Conservation (phyloP, 2,113 vertebrate genomes). For the Rhinoptilus africanus region DNA sequence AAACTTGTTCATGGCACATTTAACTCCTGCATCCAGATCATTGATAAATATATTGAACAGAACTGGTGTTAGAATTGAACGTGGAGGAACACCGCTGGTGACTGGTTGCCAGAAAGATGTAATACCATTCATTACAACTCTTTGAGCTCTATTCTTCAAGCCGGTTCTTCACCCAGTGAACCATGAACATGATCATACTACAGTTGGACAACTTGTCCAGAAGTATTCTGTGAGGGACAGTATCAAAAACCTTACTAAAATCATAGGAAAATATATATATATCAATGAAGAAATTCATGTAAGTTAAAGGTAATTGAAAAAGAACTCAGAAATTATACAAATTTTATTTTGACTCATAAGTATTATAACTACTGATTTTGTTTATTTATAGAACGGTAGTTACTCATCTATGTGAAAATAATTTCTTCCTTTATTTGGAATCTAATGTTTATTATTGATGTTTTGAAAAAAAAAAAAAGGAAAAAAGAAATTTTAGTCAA, state of each 20-base stretch:
- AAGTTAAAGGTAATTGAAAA: neutral
- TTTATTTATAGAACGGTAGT: neutral
- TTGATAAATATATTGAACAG: neutral
- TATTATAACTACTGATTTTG: neutral
- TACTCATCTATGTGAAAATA: neutral
- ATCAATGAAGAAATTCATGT: neutral
- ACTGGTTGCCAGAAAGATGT: neutral
- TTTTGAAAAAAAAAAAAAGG: neutral
- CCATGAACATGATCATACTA: accelerated
- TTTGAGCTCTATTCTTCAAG: neutral
- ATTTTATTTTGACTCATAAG: neutral
- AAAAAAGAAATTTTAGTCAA: neutral
- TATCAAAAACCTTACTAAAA: neutral
- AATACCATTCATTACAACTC: neutral
- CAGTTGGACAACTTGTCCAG: neutral
- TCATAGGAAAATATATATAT: neutral
- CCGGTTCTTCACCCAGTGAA: neutral
- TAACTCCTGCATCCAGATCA: accelerated
- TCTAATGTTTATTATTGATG: neutral
- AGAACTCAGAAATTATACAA: neutral
- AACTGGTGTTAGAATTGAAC: neutral
- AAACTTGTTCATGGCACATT: neutral
- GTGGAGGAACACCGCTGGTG: neutral
- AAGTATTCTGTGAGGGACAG: neutral
- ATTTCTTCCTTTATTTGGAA: neutral